Percentiles rank a stretch among this genome's conserved stretches.
Conservation (phyloP, 2,888 invertebrate species). For the Eupithecia abbreviata region DNA sequence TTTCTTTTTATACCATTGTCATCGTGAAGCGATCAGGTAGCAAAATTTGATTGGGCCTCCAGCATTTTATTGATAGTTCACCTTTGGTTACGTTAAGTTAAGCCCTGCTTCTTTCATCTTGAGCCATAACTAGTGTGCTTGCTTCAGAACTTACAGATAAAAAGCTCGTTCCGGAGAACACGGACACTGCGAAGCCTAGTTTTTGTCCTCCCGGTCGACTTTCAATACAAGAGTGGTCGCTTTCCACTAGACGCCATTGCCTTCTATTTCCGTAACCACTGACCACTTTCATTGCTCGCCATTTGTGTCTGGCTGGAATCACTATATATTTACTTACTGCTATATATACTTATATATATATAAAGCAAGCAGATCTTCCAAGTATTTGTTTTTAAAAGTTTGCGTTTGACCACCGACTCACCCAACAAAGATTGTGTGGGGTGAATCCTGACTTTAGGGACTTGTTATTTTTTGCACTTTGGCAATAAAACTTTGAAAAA, state of each 20-base stretch:
- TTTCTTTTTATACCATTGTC: too few relatives aligned
- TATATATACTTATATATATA: too few relatives aligned
- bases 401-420: too few relatives aligned
- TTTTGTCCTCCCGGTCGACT: slow-evolving; percentile 27
- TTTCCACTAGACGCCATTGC: slow-evolving; percentile 12
- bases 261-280: slow-evolving; percentile 19
- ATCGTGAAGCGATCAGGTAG: too few relatives aligned
- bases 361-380: not conserved
- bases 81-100: too few relatives aligned
- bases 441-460: not conserved
- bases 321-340: not conserved
- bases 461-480: too few relatives aligned
- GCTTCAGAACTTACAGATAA: not conserved
- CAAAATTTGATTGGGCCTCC: too few relatives aligned
- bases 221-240: slow-evolving; percentile 31
- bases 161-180: not conserved
- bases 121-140: slow-evolving; percentile 6
- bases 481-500: too few relatives aligned
- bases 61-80: too few relatives aligned
- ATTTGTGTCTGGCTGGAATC: not conserved
- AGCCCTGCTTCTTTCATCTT: not conserved
- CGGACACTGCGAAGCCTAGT: slow-evolving; percentile 23
- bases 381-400: not conserved
- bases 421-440: too few relatives aligned
- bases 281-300: slow-evolving; percentile 18